Conservation (phyloP, 64 coral and sea anemone genomes). For the Actinia equina region DNA sequence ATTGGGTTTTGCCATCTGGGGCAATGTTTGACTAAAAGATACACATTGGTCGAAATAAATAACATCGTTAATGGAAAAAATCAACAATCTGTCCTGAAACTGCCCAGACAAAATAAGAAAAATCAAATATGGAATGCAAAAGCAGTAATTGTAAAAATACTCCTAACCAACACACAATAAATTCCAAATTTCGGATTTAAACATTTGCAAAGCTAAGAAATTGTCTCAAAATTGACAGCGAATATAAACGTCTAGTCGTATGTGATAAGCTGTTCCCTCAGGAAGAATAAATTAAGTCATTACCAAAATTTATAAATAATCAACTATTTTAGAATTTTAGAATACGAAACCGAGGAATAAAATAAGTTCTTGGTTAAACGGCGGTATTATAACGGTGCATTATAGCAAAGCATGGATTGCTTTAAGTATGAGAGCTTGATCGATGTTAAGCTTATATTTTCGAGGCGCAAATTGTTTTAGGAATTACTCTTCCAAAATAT, state of each 20-base stretch:
- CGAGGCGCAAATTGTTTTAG: background rate
- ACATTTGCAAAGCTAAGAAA: background rate
- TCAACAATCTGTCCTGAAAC: background rate
- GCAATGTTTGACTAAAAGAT: background rate
- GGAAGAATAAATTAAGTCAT: background rate
- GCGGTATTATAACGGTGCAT: background rate
- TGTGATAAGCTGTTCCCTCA: background rate
- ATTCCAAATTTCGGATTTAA: background rate
- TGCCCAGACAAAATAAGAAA: background rate
- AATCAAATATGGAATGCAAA: background rate
- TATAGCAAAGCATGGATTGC: too few species aligned
- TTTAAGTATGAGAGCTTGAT: background rate
- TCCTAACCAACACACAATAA: background rate
- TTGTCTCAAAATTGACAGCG: background rate
- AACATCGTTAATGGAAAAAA: constrained; percentile 2
- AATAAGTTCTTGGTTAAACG: background rate
- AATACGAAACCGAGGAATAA: background rate
- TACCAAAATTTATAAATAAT: background rate
- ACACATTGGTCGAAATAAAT: constrained; percentile 17
- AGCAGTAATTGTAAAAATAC: background rate
- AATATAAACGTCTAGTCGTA: too few species aligned
- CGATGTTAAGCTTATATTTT: background rate
- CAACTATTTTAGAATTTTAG: background rate
- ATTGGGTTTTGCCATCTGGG: constrained; percentile 14
- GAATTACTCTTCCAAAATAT: constrained; percentile 2